Evolutionary conservation across 2,888 invertebrate genomes (phyloP).

Genomic region (Charanyca ferruginea): DNA sequence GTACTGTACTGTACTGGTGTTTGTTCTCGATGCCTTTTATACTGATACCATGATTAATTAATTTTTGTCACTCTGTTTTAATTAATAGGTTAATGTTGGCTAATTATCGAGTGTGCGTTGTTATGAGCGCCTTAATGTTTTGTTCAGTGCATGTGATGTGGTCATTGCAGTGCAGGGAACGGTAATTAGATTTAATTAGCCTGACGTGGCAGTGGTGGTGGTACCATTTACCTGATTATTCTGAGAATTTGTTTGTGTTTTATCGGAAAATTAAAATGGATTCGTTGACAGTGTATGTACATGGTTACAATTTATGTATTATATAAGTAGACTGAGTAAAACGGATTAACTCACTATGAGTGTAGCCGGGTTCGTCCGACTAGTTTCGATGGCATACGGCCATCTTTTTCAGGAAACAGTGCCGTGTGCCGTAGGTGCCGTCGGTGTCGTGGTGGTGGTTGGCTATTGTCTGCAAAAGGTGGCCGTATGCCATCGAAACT

Average conservation of each 20-base stretch:
- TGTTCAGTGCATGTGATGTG: slow-evolving; percentile 15
- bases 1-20: slow-evolving; percentile 5
- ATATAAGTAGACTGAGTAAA: too few species aligned
- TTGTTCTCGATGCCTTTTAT: slow-evolving; percentile 26
- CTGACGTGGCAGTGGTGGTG: neutral
- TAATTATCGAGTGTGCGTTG: slow-evolving; percentile 42
- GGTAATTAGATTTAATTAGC: slow-evolving; percentile 32
- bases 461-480: too few species aligned
- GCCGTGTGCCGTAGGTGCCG: too few species aligned
- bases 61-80: slow-evolving; percentile 31
- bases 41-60: slow-evolving; percentile 16
- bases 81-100: slow-evolving; percentile 24
- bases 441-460: too few species aligned
- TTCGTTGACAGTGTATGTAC: neutral
- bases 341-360: too few species aligned
- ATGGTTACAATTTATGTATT: neutral
- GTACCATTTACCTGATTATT: slow-evolving; percentile 2
- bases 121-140: slow-evolving; percentile 16
- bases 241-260: slow-evolving; percentile 3
- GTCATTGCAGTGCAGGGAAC: slow-evolving; percentile 18
- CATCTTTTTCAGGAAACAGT: too few species aligned
- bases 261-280: slow-evolving; percentile 11
- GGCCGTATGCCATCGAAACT: too few species aligned
- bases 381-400: too few species aligned
- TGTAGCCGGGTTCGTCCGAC: too few species aligned